Percentiles rank a stretch among this genome's conserved stretches.
Evolutionary conservation across 2,888 invertebrate species (phyloP).

Genomic region (Pharmacophagus antenor): DNA sequence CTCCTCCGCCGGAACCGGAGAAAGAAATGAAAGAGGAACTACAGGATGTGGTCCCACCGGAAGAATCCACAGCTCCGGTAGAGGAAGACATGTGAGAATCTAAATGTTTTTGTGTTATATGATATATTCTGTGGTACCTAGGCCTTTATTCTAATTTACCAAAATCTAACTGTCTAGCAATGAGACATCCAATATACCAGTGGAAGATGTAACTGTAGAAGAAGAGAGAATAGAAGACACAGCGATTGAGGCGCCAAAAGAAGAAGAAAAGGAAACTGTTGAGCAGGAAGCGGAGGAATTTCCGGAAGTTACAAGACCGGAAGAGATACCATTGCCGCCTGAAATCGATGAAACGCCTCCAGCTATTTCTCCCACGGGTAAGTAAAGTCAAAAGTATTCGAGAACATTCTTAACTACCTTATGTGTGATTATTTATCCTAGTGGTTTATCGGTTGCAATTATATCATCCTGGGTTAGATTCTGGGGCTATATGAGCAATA

Average conservation of each 20-base stretch:
- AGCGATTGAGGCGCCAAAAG: not conserved
- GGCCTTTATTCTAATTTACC: too few relatives aligned
- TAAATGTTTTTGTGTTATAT: too few relatives aligned
- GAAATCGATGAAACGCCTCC: constrained; percentile 2
- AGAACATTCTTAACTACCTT: not conserved
- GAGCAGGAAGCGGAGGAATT: not conserved
- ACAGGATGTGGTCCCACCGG: constrained; percentile 5
- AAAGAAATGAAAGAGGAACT: constrained; percentile 7
- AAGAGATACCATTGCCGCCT: constrained; percentile 22
- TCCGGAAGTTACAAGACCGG: not conserved
- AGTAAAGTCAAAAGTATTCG: not conserved
- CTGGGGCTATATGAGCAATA: too few relatives aligned
- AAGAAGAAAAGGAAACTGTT: constrained; percentile 3
- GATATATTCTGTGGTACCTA: too few relatives aligned
- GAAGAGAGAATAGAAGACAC: constrained; percentile 17
- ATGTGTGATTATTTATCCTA: too few relatives aligned
- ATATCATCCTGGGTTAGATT: too few relatives aligned
- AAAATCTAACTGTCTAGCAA: not conserved
- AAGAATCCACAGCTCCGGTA: not conserved
- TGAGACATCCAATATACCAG: not conserved
- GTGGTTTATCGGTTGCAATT: too few relatives aligned
- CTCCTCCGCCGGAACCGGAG: constrained; percentile 11
- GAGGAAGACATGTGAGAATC: constrained; percentile 8
- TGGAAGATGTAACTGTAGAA: constrained; percentile 4
- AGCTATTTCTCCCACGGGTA: constrained; percentile 23